Base-by-base conservation (phyloP, 1,140 invertebrate species). In the Solenopsis fugax region DNA sequence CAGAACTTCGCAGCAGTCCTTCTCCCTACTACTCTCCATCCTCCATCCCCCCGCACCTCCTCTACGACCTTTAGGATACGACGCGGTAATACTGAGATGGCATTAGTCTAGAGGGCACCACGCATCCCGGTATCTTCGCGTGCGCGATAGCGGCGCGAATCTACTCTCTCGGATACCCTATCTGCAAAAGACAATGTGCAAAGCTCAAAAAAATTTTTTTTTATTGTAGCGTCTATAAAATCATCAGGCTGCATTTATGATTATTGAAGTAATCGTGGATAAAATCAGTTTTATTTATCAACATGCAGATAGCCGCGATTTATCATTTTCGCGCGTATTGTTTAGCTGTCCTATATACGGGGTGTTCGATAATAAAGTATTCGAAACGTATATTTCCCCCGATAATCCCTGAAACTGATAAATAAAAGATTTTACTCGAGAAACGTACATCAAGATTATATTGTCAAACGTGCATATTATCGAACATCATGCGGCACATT, bases 11-110 rank as follows among this genome's bases (percentile, higher is more conserved):
- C 81, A 71, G 37, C 54, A 64, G 72, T 85, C 87, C 87, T 89
- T 90, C 86, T 87, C 82, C 86, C 76, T 86, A 78, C 84, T 29
- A 45, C 65, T 56, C 60, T n/a, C 56, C 76, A 29, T 29, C 29
- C 29, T 2, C 29, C 29, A 29, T 56, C 21, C 58, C 69, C 13
- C 29, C 54, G 41, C 13, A 5, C 71, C 16, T 34, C 29, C 80
- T 62, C 72, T 65, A 24, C 89, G 84, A 90, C 90, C 85, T 92
- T 92, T 92, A 90, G 88, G 88, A 58, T 80, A 84, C 87, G 77
- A 87, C 87, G 87, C 80, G 89, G 88, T 92, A 72, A 75, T 69
- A 82, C 76, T 64, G 71, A 29, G 29, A 65, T 67, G 62, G 77
- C 84, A 87, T 85, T 90, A 54, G 71, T 52, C 29, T n/a, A 89